A percentile compares a stretch with the other conserved stretches of the same genome.
These are phyloP conservation scores for Masnerella sp. DNA, from an alignment of 2,888 invertebrate genomes.

Conservation along the genomic window DNA sequence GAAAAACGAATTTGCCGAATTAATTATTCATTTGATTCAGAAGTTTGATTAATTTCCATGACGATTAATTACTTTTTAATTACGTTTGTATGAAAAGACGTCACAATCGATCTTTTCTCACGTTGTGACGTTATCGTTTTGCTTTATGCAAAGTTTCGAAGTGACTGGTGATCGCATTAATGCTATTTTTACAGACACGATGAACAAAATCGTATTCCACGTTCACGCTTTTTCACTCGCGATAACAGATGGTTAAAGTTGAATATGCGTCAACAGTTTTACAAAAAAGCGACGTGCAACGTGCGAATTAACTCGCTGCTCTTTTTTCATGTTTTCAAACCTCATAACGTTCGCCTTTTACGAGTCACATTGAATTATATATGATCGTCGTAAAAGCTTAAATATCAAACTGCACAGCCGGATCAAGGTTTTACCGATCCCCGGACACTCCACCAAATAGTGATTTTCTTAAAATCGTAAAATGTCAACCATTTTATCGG, in stretches of 20 bases:
- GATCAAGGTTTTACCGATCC: not conserved
- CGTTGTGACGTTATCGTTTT: not conserved
- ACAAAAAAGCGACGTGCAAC: slow-evolving; percentile 3
- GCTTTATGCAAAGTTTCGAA: not conserved
- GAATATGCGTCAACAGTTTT: slow-evolving; percentile 22
- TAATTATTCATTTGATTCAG: too few relatives aligned
- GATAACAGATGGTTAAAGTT: slow-evolving; percentile 27
- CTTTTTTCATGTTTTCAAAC: slow-evolving; percentile 12
- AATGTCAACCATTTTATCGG: too few relatives aligned
- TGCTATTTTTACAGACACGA: slow-evolving; percentile 17
- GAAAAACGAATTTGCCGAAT: too few relatives aligned
- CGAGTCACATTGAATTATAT: slow-evolving; percentile 4
- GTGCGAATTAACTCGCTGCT: slow-evolving; percentile 10
- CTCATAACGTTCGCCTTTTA: slow-evolving; percentile 2
- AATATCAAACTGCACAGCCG: slow-evolving; percentile 13
- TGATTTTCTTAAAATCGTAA: too few relatives aligned
- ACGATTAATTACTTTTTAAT: too few relatives aligned
- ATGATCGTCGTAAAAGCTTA: slow-evolving; percentile 3
- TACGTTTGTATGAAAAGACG: too few relatives aligned
- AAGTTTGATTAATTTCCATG: too few relatives aligned
- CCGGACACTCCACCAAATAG: too few relatives aligned
- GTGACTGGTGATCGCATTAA: slow-evolving; percentile 3
- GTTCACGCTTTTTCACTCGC: slow-evolving; percentile 7
- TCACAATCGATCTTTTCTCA: slow-evolving; percentile 22
- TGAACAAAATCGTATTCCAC: not conserved